These are phyloP conservation scores for Tupaia chinensis DNA, from an alignment of 2,113 vertebrate species.

Conservation along the genomic window DNA sequence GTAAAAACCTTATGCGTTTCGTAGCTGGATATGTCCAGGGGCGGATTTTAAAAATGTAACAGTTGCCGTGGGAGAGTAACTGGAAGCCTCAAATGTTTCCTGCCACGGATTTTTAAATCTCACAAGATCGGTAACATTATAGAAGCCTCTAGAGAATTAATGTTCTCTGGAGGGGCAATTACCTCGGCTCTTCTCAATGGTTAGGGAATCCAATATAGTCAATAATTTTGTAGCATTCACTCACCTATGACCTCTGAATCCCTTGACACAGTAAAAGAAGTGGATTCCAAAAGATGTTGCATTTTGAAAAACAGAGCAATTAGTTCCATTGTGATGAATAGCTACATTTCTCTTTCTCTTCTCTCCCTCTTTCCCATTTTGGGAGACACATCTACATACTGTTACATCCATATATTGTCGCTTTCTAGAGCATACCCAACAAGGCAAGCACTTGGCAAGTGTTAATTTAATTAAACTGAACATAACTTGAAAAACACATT, in stretches of 20 bases:
- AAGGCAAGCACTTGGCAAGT: neutral
- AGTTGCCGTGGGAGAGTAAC: constrained; percentile 40
- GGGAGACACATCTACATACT: neutral
- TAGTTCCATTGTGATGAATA: neutral
- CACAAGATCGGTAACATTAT: neutral
- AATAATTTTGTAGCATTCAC: constrained; percentile 40
- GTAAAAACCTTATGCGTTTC: constrained; percentile 35
- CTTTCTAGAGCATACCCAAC: neutral
- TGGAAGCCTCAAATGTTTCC: constrained; percentile 66
- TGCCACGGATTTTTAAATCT: constrained; percentile 72
- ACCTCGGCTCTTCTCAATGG: constrained; percentile 30
- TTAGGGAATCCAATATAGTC: constrained; percentile 32
- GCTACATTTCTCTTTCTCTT: neutral
- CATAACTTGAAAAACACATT: neutral
- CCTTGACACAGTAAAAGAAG: neutral
- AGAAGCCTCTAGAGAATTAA: constrained; percentile 56
- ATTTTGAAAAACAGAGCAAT: neutral
- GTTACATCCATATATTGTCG: neutral
- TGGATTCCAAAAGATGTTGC: neutral
- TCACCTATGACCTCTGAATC: constrained; percentile 23
- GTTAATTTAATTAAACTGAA: constrained; percentile 17
- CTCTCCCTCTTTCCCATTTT: neutral
- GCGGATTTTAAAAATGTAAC: constrained; percentile 68
- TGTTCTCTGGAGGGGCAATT: constrained; percentile 65
- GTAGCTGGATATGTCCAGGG: constrained; percentile 54